phyloP scores from a whole-genome alignment of 2,797 vertebrate species.

The Trachops cirrhosus region DNA sequence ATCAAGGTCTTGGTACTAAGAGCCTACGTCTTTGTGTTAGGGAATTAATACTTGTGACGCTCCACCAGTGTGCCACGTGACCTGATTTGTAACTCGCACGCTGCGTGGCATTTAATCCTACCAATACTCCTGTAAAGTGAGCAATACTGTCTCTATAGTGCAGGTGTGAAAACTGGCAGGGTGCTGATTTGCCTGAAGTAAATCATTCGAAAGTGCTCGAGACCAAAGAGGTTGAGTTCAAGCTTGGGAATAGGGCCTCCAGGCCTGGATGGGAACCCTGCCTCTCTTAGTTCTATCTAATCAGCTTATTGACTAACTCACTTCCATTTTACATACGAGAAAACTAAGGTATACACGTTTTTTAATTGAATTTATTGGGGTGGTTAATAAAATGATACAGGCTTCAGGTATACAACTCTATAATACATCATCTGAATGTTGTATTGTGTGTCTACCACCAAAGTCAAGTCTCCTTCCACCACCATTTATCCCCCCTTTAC shows the following conservation, averaged over 20 bases:
- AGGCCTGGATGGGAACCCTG: background rate
- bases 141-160: background rate
- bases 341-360: background rate
- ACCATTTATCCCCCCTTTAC: background rate
- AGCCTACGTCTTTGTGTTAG: background rate
- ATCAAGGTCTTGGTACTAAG: background rate
- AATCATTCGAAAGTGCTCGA: background rate
- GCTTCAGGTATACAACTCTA: background rate
- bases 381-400: background rate
- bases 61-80: background rate
- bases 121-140: background rate
- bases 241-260: background rate
- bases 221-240: background rate
- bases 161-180: background rate
- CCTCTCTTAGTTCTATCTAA: background rate
- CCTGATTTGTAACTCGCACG: background rate
- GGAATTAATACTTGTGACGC: background rate
- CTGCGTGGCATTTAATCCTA: background rate
- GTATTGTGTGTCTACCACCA: background rate
- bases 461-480: background rate
- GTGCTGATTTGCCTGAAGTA: background rate
- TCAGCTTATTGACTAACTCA: background rate
- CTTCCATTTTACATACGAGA: background rate
- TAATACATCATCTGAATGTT: background rate
- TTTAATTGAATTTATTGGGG: background rate